phyloP scores from a whole-genome alignment of 1,140 invertebrate genomes.

The Ylistrum balloti region DNA sequence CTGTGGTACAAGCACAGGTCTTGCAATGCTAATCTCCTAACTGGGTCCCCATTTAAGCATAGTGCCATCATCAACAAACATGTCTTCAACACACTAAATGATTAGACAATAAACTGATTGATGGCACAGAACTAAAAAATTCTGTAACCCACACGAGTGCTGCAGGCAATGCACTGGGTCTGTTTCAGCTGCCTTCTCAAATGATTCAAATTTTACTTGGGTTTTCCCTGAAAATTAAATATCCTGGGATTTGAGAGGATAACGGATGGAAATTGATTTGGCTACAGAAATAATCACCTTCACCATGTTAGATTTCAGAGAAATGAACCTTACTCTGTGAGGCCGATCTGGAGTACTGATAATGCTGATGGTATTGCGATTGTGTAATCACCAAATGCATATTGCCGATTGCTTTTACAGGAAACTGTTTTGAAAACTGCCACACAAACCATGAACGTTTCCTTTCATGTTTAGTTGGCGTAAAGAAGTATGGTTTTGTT shows the following conservation, averaged over 20 bases:
- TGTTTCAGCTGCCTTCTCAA: neutral
- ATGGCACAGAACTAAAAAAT: neutral
- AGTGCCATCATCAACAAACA: neutral
- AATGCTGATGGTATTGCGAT: neutral
- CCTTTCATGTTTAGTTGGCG: neutral
- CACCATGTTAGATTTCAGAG: neutral
- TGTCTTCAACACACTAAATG: neutral
- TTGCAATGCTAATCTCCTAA: neutral
- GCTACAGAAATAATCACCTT: neutral
- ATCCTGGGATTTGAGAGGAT: neutral
- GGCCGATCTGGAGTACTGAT: neutral
- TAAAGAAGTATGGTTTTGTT: neutral
- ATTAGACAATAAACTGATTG: neutral
- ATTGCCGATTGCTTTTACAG: conserved; percentile 15
- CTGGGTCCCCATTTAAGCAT: neutral
- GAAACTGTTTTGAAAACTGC: neutral
- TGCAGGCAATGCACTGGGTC: neutral
- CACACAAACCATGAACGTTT: neutral
- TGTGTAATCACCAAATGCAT: conserved; percentile 1
- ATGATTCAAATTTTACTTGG: neutral
- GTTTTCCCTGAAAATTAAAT: conserved; percentile 16
- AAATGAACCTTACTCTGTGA: neutral
- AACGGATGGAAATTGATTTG: conserved; percentile 11
- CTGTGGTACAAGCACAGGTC: neutral
- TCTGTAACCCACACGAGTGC: neutral